These are phyloP conservation scores for Gymnocypris eckloni DNA, from an alignment of 2,797 vertebrate species.

Conservation along the genomic window DNA sequence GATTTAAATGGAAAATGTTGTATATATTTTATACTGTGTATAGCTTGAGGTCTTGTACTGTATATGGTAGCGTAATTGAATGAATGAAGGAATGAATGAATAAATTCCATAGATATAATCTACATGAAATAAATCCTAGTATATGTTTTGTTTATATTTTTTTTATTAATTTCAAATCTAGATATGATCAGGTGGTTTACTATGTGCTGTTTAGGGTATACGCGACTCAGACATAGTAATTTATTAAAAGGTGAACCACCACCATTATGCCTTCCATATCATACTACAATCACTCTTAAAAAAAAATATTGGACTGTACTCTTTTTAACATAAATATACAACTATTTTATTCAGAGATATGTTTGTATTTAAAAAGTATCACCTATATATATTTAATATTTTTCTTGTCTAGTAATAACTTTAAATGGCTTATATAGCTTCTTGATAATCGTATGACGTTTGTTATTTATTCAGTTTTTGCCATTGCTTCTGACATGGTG, in stretches of 20 bases:
- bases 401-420: no score
- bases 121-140: background rate
- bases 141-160: no score
- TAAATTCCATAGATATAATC: background rate
- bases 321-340: background rate
- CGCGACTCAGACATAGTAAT: no score
- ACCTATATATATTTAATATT: background rate
- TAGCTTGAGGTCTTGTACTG: background rate
- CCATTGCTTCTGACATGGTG: no score
- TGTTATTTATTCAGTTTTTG: background rate
- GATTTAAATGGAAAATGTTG: background rate
- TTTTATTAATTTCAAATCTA: background rate
- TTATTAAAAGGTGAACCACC: background rate
- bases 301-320: background rate
- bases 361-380: slow-evolving; percentile 2
- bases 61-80: background rate
- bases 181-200: no score
- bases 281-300: no score
- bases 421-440: no score
- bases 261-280: no score
- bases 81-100: no score
- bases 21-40: background rate
- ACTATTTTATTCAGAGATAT: background rate
- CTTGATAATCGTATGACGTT: no score
- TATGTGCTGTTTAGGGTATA: background rate